Percentiles rank a stretch among this genome's conserved stretches.
Conservation (phyloP, 2,888 invertebrate species). For the Hoplodrina blanda region DNA sequence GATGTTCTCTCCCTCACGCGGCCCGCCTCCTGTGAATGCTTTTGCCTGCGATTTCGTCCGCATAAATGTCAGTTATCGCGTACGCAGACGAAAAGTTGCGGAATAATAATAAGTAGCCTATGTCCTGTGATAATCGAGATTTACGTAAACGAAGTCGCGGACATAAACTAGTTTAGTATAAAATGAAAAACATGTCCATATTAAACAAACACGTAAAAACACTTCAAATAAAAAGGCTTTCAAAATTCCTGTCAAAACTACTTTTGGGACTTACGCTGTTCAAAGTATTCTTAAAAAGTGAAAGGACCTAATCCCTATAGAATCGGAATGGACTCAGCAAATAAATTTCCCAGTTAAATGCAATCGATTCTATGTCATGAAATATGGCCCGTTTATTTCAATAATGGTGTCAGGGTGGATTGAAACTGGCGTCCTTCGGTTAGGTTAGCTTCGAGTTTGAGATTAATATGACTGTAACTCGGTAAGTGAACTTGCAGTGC, state of each 20-base stretch:
- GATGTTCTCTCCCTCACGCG: no score
- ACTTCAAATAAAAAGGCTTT: conserved; percentile 29
- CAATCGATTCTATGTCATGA: conserved; percentile 64
- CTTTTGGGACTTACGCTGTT: conserved; percentile 13
- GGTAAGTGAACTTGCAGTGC: background rate
- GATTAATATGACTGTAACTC: background rate
- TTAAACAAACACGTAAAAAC: conserved; percentile 36
- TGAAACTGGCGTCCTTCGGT: conserved; percentile 43
- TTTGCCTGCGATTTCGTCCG: no score
- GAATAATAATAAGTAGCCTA: no score
- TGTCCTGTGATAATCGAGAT: no score
- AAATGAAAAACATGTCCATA: conserved; percentile 16
- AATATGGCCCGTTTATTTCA: conserved; percentile 64
- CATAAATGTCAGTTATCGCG: no score
- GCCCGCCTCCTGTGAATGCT: no score
- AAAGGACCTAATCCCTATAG: conserved; percentile 21
- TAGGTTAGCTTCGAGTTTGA: conserved; percentile 14
- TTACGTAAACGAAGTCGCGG: no score
- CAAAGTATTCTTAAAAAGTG: conserved; percentile 22
- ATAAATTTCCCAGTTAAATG: conserved; percentile 58
- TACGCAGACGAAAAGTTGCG: no score
- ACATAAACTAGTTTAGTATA: background rate
- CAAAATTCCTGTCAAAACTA: conserved; percentile 23
- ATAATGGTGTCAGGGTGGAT: conserved; percentile 58
- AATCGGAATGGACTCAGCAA: conserved; percentile 6